Evolutionary conservation across 2,797 vertebrate genomes (phyloP).

Genomic region (Amblyraja radiata): DNA sequence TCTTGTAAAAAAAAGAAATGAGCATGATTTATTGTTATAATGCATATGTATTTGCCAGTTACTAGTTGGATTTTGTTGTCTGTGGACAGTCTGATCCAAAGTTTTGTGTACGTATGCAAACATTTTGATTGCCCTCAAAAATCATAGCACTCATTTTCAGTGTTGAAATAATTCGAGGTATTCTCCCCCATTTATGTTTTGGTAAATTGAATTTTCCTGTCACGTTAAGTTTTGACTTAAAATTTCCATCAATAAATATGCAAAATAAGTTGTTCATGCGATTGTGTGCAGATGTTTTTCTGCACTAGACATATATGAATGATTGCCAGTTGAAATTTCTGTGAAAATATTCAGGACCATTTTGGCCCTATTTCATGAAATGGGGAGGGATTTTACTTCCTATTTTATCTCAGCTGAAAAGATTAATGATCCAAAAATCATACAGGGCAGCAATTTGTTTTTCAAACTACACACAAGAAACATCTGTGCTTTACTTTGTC

Average conservation of each 20-base stretch:
- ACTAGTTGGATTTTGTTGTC: background rate
- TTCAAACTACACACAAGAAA: background rate
- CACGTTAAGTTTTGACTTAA: background rate
- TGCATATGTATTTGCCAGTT: slow-evolving; percentile 1
- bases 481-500: background rate
- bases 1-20: slow-evolving; percentile 11
- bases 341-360: background rate
- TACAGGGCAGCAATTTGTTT: background rate
- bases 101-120: slow-evolving; percentile 22
- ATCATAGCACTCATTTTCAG: background rate
- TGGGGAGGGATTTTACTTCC: background rate
- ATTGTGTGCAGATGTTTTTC: background rate
- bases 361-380: background rate
- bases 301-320: background rate
- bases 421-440: background rate
- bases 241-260: slow-evolving; percentile 17
- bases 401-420: background rate
- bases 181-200: background rate
- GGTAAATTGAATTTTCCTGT: slow-evolving; percentile 5
- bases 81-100: background rate
- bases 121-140: background rate
- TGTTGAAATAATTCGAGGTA: background rate
- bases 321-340: background rate
- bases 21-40: background rate
- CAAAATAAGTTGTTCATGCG: background rate